A percentile compares a stretch with the other conserved stretches of the same genome.
phyloP scores from a whole-genome alignment of 2,888 invertebrate genomes.

The Chymomyza caudatula region DNA sequence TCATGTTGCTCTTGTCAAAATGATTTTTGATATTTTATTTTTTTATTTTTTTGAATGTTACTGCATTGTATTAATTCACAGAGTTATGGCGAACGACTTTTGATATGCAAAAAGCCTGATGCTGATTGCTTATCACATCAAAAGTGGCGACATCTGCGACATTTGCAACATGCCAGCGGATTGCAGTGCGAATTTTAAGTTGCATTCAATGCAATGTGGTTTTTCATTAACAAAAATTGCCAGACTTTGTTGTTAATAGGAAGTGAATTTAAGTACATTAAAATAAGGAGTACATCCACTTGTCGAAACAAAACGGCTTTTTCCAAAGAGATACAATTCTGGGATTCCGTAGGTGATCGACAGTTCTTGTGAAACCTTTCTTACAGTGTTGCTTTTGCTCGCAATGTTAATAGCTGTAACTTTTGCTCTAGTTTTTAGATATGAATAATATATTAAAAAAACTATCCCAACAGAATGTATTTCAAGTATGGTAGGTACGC shows the following conservation, averaged over 20 bases:
- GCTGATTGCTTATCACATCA: constrained; percentile 8
- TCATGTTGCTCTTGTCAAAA: constrained; percentile 7
- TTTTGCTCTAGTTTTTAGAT: too few species aligned
- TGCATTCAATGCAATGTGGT: not conserved
- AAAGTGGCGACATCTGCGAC: constrained; percentile 20
- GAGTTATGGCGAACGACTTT: constrained; percentile 30
- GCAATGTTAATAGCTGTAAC: too few species aligned
- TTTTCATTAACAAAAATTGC: not conserved
- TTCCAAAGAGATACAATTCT: too few species aligned
- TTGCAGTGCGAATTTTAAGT: constrained; percentile 11
- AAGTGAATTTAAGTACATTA: not conserved
- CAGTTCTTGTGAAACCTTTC: too few species aligned
- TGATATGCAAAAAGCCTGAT: constrained; percentile 1
- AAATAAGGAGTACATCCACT: too few species aligned
- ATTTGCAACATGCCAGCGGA: constrained; percentile 8
- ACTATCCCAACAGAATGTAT: too few species aligned
- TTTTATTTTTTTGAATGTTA: not conserved
- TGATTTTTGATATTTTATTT: constrained; percentile 23
- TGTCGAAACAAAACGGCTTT: too few species aligned
- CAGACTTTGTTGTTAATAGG: not conserved
- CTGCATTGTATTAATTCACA: constrained; percentile 14
- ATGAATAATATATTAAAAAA: too few species aligned
- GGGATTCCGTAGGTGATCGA: too few species aligned
- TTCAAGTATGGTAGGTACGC: too few species aligned
- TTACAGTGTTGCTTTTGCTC: too few species aligned